Percentiles rank a stretch among this genome's conserved stretches.
Evolutionary conservation across 1,140 invertebrate genomes (phyloP).

Genomic region (Pseudomyrmex dendroicus): DNA sequence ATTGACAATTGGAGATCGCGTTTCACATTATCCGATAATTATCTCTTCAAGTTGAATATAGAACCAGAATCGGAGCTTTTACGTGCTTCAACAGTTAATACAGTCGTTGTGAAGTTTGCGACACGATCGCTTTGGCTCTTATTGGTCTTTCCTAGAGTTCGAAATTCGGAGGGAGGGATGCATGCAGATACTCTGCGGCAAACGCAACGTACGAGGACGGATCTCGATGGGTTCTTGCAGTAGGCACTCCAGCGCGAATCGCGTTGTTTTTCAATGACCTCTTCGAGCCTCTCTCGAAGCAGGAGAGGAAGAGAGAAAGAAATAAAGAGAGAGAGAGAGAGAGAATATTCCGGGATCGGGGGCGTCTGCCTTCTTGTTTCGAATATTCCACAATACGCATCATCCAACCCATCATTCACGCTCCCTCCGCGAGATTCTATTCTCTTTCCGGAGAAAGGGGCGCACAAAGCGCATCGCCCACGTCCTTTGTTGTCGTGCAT

Average conservation of each 20-base stretch:
- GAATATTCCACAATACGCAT: conserved; percentile 70
- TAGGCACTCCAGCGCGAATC: conserved; percentile 48
- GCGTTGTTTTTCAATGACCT: conserved; percentile 49
- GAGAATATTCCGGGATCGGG: conserved; percentile 20
- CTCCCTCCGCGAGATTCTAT: conserved; percentile 60
- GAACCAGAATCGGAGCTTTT: too few relatives aligned
- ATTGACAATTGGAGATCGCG: too few relatives aligned
- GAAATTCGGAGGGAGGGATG: conserved; percentile 21
- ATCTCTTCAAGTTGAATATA: too few relatives aligned
- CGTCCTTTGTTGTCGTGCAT: conserved; percentile 61
- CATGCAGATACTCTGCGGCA: conserved; percentile 19
- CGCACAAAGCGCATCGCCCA: conserved; percentile 75
- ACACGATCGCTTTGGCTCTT: too few relatives aligned
- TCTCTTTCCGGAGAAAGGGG: conserved; percentile 53
- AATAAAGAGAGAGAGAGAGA: conserved; percentile 36
- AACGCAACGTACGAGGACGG: conserved; percentile 24
- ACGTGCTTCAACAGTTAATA: too few relatives aligned
- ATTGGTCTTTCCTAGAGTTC: too few relatives aligned
- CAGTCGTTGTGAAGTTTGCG: too few relatives aligned
- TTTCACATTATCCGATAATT: too few relatives aligned
- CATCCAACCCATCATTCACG: conserved; percentile 49
- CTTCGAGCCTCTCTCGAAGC: conserved; percentile 14
- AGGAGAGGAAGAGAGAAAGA: conserved; percentile 17
- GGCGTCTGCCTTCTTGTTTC: conserved; percentile 61
- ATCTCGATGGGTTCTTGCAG: conserved; percentile 37